Conservation (phyloP, 2,888 invertebrate genomes). For the Stratiomys singularior region DNA sequence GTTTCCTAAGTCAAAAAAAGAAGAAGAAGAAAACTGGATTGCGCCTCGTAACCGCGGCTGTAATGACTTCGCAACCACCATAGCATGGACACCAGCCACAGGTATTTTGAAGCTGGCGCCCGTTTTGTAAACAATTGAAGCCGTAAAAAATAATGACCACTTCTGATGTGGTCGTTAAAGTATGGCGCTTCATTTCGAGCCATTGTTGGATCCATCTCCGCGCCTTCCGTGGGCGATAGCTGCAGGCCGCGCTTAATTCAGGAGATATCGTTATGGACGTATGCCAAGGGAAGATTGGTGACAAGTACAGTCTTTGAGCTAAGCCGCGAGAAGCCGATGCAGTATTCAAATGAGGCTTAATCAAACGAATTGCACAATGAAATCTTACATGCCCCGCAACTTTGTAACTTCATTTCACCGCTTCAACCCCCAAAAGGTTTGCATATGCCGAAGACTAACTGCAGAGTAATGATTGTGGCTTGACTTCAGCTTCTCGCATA, state of each 20-base stretch:
- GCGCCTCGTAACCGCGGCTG: not conserved
- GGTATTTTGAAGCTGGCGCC: slow-evolving; percentile 37
- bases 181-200: slow-evolving; percentile 26
- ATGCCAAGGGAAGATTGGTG: slow-evolving; percentile 1
- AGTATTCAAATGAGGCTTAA: slow-evolving; percentile 8
- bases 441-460: too few relatives aligned
- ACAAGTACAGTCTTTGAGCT: slow-evolving; percentile 1
- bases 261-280: slow-evolving; percentile 3
- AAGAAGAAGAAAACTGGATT: slow-evolving; percentile 21
- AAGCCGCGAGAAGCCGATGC: not conserved
- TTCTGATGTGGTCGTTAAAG: slow-evolving; percentile 19
- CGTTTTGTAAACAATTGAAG: slow-evolving; percentile 38
- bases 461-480: too few relatives aligned
- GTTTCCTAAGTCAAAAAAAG: not conserved
- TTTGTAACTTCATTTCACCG: too few relatives aligned
- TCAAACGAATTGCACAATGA: too few relatives aligned
- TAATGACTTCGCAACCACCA: not conserved
- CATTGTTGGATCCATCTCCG: slow-evolving; percentile 17
- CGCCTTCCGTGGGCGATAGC: not conserved
- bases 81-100: not conserved
- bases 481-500: too few relatives aligned
- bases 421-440: too few relatives aligned
- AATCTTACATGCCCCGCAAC: too few relatives aligned
- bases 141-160: slow-evolving; percentile 37
- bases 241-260: not conserved